These are phyloP conservation scores for Neria commutata DNA, from an alignment of 2,888 invertebrate genomes.

Conservation along the genomic window DNA sequence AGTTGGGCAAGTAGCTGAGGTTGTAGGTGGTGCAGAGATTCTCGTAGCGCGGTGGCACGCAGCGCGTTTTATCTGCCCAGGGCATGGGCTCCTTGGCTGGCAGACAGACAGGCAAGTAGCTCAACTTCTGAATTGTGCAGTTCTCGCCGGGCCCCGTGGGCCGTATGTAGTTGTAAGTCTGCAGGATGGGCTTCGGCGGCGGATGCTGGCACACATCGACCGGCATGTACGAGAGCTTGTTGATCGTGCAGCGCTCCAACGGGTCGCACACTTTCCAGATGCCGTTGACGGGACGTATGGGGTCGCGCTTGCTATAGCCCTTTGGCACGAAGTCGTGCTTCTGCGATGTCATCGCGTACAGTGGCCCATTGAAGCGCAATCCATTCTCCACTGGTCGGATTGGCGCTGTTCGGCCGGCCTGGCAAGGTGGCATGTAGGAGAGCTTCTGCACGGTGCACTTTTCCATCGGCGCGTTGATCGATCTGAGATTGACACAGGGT, in stretches of 20 bases:
- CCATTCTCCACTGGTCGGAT: constrained; percentile 54
- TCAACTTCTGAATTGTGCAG: constrained; percentile 65
- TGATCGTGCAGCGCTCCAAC: constrained; percentile 56
- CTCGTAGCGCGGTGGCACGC: constrained; percentile 51
- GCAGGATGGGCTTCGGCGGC: constrained; percentile 51
- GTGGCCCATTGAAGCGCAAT: constrained; percentile 64
- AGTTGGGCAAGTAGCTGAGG: constrained; percentile 59
- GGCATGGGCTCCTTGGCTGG: constrained; percentile 56
- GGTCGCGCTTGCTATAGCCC: constrained; percentile 60
- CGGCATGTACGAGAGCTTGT: constrained; percentile 57
- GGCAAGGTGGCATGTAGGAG: constrained; percentile 56
- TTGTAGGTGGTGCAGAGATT: constrained; percentile 58
- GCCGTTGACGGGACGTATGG: constrained; percentile 42
- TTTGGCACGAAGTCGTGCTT: constrained; percentile 76
- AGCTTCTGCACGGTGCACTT: constrained; percentile 65
- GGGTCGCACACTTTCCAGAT: constrained; percentile 49
- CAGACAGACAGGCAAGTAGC: constrained; percentile 63
- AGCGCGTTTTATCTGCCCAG: constrained; percentile 53
- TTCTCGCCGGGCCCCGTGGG: constrained; percentile 51
- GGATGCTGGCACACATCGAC: constrained; percentile 54
- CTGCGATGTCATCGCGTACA: constrained; percentile 75
- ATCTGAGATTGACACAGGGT: constrained; percentile 62
- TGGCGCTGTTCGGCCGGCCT: constrained; percentile 42
- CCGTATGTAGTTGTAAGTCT: constrained; percentile 39
- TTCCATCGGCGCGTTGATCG: constrained; percentile 62